Conservation (phyloP, 1,140 invertebrate genomes). For the Cherax destructor region DNA sequence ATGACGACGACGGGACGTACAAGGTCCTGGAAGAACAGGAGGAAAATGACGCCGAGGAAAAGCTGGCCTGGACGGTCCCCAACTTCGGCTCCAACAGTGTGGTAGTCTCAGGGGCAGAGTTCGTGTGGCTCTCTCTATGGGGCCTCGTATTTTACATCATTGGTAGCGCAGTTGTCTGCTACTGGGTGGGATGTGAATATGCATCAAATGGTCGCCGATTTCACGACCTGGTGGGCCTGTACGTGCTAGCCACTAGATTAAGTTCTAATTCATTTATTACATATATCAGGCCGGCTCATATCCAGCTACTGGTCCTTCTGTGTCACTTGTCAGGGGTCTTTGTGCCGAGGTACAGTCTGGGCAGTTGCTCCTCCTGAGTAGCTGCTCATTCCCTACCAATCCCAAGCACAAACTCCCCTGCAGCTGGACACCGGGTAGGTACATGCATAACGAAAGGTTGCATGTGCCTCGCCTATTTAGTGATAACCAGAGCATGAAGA, state of each 20-base stretch:
- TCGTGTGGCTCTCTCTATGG: slow-evolving; percentile 65
- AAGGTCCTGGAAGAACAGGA: slow-evolving; percentile 39
- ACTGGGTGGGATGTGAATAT: slow-evolving; percentile 65
- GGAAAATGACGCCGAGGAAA: slow-evolving; percentile 43
- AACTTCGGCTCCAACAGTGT: slow-evolving; percentile 52
- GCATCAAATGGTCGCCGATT: slow-evolving; percentile 53
- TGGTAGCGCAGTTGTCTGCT: slow-evolving; percentile 57
- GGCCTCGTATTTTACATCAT: slow-evolving; percentile 58
- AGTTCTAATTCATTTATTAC: background rate
- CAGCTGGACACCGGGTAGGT: slow-evolving; percentile 3
- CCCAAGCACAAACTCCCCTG: background rate
- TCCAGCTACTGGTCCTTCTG: background rate
- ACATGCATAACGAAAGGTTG: slow-evolving; percentile 26
- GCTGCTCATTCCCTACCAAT: background rate
- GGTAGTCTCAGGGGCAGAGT: slow-evolving; percentile 64
- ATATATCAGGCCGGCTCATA: background rate
- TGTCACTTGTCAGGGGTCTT: background rate
- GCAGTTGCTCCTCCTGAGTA: background rate
- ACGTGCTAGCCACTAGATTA: slow-evolving; percentile 13
- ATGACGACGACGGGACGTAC: slow-evolving; percentile 12
- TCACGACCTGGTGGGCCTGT: slow-evolving; percentile 52
- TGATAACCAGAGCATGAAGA: slow-evolving; percentile 41
- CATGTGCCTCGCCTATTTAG: slow-evolving; percentile 39
- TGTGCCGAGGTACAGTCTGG: background rate
- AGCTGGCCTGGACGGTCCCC: slow-evolving; percentile 36